phyloP scores from a whole-genome alignment of 2,113 vertebrate genomes.

The Saimiri boliviensis region DNA sequence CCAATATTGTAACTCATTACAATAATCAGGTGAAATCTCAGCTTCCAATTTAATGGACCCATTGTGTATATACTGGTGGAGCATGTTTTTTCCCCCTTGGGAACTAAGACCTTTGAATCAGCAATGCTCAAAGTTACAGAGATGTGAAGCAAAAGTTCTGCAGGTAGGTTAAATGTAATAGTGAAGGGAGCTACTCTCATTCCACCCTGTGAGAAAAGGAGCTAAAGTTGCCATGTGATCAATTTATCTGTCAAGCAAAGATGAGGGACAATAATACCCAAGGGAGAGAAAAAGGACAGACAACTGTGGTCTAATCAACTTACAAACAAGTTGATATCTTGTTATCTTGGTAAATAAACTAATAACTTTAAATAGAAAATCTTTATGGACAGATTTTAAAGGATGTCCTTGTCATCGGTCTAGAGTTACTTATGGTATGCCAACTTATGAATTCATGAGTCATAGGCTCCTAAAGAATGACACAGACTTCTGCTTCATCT shows the following conservation, averaged over 20 bases:
- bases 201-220: background rate
- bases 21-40: background rate
- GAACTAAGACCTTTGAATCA: background rate
- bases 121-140: background rate
- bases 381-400: background rate
- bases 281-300: background rate
- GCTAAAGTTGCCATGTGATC: background rate
- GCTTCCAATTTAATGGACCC: background rate
- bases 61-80: background rate
- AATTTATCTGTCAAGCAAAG: background rate
- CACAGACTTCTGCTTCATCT: background rate
- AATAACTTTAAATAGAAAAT: background rate
- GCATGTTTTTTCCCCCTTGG: background rate
- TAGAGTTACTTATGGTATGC: background rate
- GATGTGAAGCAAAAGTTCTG: background rate
- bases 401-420: background rate
- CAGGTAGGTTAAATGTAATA: background rate
- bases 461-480: background rate
- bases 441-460: background rate
- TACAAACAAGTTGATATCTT: background rate
- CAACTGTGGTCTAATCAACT: background rate
- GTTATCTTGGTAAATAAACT: background rate
- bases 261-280: background rate
- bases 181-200: background rate
- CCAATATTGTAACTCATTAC: background rate